Base-by-base conservation (phyloP, 64 coral and sea anemone species). In the Catalaphyllia jardinei region DNA sequence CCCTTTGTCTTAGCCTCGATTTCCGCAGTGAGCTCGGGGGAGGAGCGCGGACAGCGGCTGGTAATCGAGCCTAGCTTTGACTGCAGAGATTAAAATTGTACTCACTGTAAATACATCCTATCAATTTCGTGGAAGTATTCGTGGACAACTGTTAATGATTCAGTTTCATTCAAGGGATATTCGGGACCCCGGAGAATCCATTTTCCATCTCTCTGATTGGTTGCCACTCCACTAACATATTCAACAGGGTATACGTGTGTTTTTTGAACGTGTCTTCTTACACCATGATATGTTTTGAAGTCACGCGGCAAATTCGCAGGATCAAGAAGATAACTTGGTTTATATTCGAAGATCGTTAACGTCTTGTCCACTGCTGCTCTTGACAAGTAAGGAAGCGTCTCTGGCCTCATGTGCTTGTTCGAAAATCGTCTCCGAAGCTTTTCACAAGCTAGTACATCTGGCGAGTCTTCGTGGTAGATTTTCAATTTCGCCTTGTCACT, bases 81-180 rank as follows among this genome's bases (percentile, higher is more conserved):
- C 4, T 4, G 39, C 6, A 46, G 39, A 46, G 6, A 46, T 46
- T 46, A 46, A 46, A 6, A 46, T 46, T 46, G 39, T 4, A 89
- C 90, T 38, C 80, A 92, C 91, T 84, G 62, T 4, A 83, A 64
- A 19, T 87, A 73, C 6, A 22, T 52, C 72, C 57, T 80, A 8
- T 93, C 57, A 8, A 93, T 27, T 10, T 71, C 31, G 11, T 82
- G 10, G 67, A 93, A 52, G 52, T 93, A 93, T 62, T 81, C 24
- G 28, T 30, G 28, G 9, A 93, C 86, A n/a, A 93, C 86, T 13
- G 2, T 31, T 1, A 81, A 19, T 14, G 76, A 76, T 63, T 93
- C 85, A 3, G 16, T 74, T 24, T 52, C 33, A n/a, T 79, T 46
- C 18, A 93, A 31, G 0, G 19, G 67, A 22, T 78, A 72, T n/a